Base-by-base conservation (phyloP, 2,797 vertebrate species). In the Zalophus californianus region DNA sequence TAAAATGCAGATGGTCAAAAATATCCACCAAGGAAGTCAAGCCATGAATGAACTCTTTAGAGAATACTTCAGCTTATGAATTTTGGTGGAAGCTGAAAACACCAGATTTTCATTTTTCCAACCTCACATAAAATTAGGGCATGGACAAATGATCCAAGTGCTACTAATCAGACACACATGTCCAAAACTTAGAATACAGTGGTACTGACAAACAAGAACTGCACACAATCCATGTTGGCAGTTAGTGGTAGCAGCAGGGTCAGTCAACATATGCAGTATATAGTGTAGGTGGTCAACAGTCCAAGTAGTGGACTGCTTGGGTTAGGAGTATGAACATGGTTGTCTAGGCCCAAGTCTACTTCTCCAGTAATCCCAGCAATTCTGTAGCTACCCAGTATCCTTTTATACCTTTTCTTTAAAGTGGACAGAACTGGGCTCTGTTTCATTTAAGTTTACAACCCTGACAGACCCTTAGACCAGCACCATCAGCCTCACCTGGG, bases 31-130 rank as follows among this genome's bases (percentile, higher is more conserved):
- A 56, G 35, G 41, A 95, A 66, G 72, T 27, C 60, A 90, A 83
- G 18, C 4, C 38, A 92, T 35, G 12, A 95, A 94, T 89, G 14
- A 86, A 90, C 14, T 64, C 56, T 86, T 83, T 90, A 62, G 38
- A 86, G 21, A 90, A 58, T 32, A 83, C 6, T 14, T 58, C 48
- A 72, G 5, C 21, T 29, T 32, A 15, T 20, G 54, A 68, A 91
- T 70, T 91, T 44, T 85, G 38, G 27, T 66, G 41, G 52, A 93
- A 88, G 29, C 60, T 77, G 44, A 88, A 90, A 90, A 94, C 27
- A 86, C 20, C 21, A 91, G 15, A 41, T 80, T 91, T 88, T 77
- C 27, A 35, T 56, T 79, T 32, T 58, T 80, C 14, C 23, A 94
- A 44, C 8, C 27, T 85, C 48, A 23, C n/a, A 72, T 38, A 92